Base-by-base conservation (phyloP, 2,888 invertebrate genomes). In the Agonopterix subpropinquella region DNA sequence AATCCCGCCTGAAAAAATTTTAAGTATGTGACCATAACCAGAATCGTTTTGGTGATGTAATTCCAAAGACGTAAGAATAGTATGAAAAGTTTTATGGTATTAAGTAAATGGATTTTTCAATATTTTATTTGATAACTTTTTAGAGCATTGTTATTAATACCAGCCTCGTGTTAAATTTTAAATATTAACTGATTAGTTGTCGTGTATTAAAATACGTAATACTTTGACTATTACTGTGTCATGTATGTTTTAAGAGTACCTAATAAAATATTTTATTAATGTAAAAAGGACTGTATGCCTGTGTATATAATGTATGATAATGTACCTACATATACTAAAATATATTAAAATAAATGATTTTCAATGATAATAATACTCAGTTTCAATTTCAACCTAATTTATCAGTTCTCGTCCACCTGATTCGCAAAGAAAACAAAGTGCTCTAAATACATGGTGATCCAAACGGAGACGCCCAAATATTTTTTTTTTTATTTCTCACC, bases 31-130 rank as follows among this genome's bases (percentile, higher is more conserved):
- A 85, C 87, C 87, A 88, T 88, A 87, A 84, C 82, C 76, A 67
- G 77, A 77, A 79, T 74, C 75, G 79, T 87, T 86, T 84, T 85
- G 87, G 87, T 87, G 87, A 87, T 86, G 83, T 83, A 77, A 84
- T 86, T 88, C 88, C 87, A 87, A 88, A 88, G 87, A 88, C 71
- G 82, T 87, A 86, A 80, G 74, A 75, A 79, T 87, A 87, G 80
- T 85, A 77, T 80, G 80, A 77, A 42, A 77, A 73, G 73, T 73
- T 75, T 28, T 73, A 77, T 72, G 68, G 66, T 78, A 76, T 73
- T 70, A 65, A 70, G 65, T 71, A 65, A 55, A 64, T 72, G 65
- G 64, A 68, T 58, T 55, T 66, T 64, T 62, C 59, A 56, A 57
- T 64, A 49, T 45, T 49, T 48, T 53, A 47, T 44, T 46, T 39